These are phyloP conservation scores for Caenorhabditis brenneri DNA, from an alignment of 1,140 invertebrate species.

Conservation along the genomic window DNA sequence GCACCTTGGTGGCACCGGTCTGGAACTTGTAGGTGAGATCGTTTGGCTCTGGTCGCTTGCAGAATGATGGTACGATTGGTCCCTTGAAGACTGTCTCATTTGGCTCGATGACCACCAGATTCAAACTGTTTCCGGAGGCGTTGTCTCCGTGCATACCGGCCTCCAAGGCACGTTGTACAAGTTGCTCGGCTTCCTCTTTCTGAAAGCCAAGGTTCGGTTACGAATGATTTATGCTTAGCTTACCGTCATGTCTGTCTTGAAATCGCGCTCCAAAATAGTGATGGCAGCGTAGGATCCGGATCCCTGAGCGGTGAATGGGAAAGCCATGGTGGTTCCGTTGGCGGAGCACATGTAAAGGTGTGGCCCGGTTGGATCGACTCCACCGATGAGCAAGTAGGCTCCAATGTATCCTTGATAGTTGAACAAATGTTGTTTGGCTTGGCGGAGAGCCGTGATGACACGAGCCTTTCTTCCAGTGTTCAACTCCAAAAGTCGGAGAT, in stretches of 20 bases:
- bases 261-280: slow-evolving; percentile 88
- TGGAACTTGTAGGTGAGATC: slow-evolving; percentile 68
- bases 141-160: slow-evolving; percentile 97
- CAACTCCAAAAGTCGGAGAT: slow-evolving; percentile 85
- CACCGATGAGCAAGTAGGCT: slow-evolving; percentile 88
- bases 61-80: slow-evolving; percentile 74
- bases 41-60: slow-evolving; percentile 57
- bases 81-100: slow-evolving; percentile 78
- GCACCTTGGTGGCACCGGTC: slow-evolving; percentile 59
- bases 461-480: slow-evolving; percentile 86
- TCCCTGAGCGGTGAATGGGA: slow-evolving; percentile 83
- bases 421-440: slow-evolving; percentile 92
- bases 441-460: slow-evolving; percentile 84
- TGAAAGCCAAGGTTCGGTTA: slow-evolving; percentile 67
- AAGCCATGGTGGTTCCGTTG: slow-evolving; percentile 88
- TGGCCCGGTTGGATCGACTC: slow-evolving; percentile 84
- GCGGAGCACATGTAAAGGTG: slow-evolving; percentile 90
- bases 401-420: slow-evolving; percentile 85
- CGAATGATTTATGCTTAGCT: slow-evolving; percentile 58
- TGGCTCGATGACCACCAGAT: slow-evolving; percentile 90
- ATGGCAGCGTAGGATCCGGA: slow-evolving; percentile 95
- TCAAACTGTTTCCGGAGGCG: slow-evolving; percentile 92
- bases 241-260: slow-evolving; percentile 82
- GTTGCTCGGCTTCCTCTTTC: slow-evolving; percentile 86
- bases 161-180: slow-evolving; percentile 89